Conservation (phyloP, 1,140 invertebrate species). For the Brachionus asplanchnoidis region DNA sequence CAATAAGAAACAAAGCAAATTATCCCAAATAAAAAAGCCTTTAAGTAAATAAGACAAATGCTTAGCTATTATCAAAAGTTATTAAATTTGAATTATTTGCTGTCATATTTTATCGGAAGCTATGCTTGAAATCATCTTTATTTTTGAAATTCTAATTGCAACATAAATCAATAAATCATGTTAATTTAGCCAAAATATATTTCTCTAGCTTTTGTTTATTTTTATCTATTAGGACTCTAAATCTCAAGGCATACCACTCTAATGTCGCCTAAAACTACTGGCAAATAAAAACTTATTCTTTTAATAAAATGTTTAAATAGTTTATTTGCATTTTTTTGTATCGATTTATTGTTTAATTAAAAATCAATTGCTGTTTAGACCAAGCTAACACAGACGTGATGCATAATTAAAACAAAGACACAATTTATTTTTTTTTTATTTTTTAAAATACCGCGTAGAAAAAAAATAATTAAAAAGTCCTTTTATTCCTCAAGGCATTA, state of each 20-base stretch:
- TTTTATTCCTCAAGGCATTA: neutral
- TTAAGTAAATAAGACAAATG: neutral
- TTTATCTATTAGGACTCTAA: neutral
- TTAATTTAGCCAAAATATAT: neutral
- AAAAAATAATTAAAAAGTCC: neutral
- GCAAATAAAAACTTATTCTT: neutral
- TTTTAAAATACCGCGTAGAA: neutral
- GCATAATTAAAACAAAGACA: neutral
- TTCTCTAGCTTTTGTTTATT: neutral
- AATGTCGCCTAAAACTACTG: neutral
- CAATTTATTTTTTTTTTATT: neutral
- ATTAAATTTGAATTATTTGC: neutral
- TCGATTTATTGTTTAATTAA: neutral
- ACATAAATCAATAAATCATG: neutral
- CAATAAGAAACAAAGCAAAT: too few relatives aligned
- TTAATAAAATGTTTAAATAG: neutral
- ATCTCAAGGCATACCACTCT: neutral
- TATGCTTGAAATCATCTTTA: neutral
- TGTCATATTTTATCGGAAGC: neutral
- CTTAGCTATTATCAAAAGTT: neutral
- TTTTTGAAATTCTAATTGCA: neutral
- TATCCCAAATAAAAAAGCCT: neutral
- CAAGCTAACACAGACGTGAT: neutral
- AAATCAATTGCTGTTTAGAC: neutral
- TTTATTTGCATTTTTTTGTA: neutral